phyloP scores from a whole-genome alignment of 1,140 invertebrate species.

The Drosophila bocki region DNA sequence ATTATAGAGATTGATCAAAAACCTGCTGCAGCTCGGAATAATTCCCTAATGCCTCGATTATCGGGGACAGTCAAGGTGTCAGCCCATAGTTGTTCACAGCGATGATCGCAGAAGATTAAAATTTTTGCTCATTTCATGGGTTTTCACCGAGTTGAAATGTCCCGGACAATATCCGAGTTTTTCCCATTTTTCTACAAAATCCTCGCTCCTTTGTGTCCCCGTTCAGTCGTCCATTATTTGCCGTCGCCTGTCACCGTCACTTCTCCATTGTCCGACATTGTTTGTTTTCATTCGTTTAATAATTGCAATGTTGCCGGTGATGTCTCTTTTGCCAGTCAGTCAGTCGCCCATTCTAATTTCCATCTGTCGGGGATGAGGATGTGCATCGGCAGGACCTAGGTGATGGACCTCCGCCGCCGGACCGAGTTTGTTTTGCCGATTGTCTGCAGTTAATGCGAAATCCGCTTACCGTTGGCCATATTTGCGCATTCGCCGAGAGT shows the following conservation, averaged over 20 bases:
- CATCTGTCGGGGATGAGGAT: constrained; percentile 47
- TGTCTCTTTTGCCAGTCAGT: constrained; percentile 53
- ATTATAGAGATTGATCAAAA: constrained; percentile 31
- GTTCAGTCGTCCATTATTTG: constrained; percentile 48
- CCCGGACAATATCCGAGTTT: constrained; percentile 53
- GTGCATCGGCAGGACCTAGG: constrained; percentile 14
- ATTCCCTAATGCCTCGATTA: constrained; percentile 38
- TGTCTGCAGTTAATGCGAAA: constrained; percentile 64
- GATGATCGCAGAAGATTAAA: constrained; percentile 41
- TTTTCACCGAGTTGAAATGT: constrained; percentile 36
- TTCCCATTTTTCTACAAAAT: constrained; percentile 51
- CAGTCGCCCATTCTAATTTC: constrained; percentile 59
- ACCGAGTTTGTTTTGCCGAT: constrained; percentile 52
- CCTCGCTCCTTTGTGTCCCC: constrained; percentile 32
- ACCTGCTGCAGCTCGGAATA: constrained; percentile 45
- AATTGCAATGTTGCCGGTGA: constrained; percentile 66
- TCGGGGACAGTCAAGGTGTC: constrained; percentile 42
- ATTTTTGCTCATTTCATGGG: constrained; percentile 74
- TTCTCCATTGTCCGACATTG: constrained; percentile 60
- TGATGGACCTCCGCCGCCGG: constrained; percentile 23
- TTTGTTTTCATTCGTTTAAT: constrained; percentile 66
- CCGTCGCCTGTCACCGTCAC: constrained; percentile 61
- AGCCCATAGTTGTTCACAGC: constrained; percentile 38
- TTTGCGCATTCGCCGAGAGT: constrained; percentile 68
- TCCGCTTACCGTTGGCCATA: constrained; percentile 72